Conservation (phyloP, 2,888 invertebrate species). For the Dioctria rufipes region DNA sequence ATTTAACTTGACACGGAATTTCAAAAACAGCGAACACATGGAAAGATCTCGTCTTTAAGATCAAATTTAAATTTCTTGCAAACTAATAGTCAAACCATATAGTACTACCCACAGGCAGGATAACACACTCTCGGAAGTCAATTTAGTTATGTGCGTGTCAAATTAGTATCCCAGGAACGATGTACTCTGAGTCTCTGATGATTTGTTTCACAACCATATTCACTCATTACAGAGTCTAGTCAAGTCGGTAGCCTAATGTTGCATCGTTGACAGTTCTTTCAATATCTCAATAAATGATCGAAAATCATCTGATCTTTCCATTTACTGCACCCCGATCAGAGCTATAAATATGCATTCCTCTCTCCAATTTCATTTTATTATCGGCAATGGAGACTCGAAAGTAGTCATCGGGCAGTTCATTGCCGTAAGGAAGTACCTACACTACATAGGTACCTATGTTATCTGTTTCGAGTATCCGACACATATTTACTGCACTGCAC, state of each 20-base stretch:
- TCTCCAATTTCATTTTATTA: constrained; percentile 1
- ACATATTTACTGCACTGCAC: constrained; percentile 14
- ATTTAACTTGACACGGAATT: no score
- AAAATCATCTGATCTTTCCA: background rate
- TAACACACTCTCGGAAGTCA: no score
- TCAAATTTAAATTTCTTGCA: no score
- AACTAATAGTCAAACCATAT: no score
- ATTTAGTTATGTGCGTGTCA: no score
- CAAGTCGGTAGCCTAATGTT: background rate
- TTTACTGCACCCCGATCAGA: background rate
- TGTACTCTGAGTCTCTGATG: background rate
- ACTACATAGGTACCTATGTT: no score
- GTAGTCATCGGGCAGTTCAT: background rate
- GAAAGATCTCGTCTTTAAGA: no score
- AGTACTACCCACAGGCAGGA: no score
- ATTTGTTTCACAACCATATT: background rate
- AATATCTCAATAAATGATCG: constrained; percentile 37
- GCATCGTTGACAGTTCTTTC: background rate
- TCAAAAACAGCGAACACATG: no score
- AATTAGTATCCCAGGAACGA: background rate
- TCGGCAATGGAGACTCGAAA: background rate
- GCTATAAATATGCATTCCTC: background rate
- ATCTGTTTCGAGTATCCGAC: background rate
- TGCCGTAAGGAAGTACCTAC: constrained; percentile 35
- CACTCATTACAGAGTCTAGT: background rate